These are phyloP conservation scores for Tursiops truncatus DNA, from an alignment of 2,113 vertebrate genomes.

Conservation along the genomic window DNA sequence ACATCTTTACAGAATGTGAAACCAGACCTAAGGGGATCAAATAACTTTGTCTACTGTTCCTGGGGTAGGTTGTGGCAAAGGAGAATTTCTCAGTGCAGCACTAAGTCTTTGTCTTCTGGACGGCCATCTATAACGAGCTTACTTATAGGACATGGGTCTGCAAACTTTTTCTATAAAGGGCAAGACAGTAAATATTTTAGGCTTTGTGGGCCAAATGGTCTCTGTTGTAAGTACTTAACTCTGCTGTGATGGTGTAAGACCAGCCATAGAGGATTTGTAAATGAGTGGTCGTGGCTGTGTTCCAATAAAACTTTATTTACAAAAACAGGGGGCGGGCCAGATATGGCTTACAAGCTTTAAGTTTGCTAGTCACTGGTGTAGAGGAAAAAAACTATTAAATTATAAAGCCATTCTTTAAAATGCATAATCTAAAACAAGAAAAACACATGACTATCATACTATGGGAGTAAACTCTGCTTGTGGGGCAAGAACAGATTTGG, in stretches of 20 bases:
- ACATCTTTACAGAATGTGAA: conserved; percentile 8
- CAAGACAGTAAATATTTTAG: not conserved
- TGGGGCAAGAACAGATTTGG: not conserved
- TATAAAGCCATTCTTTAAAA: not conserved
- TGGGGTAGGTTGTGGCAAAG: not conserved
- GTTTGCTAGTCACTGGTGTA: not conserved
- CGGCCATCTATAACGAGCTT: not conserved
- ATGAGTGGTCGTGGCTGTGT: not conserved
- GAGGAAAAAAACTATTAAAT: not conserved
- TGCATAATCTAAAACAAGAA: not conserved
- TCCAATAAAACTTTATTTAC: conserved; percentile 41
- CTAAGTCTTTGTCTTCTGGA: not conserved
- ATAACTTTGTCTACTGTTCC: not conserved
- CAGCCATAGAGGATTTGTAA: not conserved
- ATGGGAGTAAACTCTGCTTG: not conserved
- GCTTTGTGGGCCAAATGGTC: not conserved
- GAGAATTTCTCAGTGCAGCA: not conserved
- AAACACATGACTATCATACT: not conserved
- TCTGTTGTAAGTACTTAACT: not conserved
- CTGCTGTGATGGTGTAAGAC: not conserved
- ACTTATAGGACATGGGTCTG: not conserved
- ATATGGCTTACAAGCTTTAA: not conserved
- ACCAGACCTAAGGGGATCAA: conserved; percentile 9
- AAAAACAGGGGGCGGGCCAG: not conserved
- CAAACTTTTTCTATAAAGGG: not conserved